These are phyloP conservation scores for Monarcha castaneiventris DNA, from an alignment of 2,113 vertebrate genomes.

Conservation along the genomic window DNA sequence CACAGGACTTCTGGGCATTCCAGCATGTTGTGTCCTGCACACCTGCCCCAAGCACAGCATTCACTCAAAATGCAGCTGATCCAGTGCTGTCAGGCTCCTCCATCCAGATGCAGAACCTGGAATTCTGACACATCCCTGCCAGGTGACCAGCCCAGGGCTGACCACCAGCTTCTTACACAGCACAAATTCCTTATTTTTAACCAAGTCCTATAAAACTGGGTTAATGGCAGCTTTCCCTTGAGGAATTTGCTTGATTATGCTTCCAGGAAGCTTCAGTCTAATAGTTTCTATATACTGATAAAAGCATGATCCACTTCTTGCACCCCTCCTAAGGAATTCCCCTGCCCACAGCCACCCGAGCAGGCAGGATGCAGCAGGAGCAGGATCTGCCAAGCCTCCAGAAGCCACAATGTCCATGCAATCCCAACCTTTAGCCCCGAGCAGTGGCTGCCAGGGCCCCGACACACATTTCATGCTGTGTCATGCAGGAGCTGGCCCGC, in stretches of 20 bases:
- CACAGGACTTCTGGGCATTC: not conserved
- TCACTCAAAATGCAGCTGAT: not conserved
- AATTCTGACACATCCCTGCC: not conserved
- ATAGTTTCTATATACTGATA: not conserved
- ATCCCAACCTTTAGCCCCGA: not conserved
- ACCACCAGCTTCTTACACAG: not conserved
- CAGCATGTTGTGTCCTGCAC: not conserved
- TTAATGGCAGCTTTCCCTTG: not conserved
- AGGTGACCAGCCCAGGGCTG: not conserved
- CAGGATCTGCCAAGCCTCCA: not conserved
- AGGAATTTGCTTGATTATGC: not conserved
- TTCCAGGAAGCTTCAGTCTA: not conserved
- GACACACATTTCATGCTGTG: not conserved
- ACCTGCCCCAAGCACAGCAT: not conserved
- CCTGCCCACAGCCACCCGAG: not conserved
- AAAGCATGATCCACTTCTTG: not conserved
- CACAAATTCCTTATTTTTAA: not conserved
- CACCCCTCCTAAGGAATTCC: not conserved
- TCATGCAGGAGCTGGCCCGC: not conserved
- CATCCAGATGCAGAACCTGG: not conserved
- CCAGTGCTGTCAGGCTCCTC: not conserved
- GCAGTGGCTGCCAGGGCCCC: not conserved
- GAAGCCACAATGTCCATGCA: fast-evolving
- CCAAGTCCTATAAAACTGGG: not conserved
- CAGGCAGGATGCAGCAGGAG: not conserved